Base-by-base conservation (phyloP, 2,888 invertebrate genomes). In the Cataglyphis livida region DNA sequence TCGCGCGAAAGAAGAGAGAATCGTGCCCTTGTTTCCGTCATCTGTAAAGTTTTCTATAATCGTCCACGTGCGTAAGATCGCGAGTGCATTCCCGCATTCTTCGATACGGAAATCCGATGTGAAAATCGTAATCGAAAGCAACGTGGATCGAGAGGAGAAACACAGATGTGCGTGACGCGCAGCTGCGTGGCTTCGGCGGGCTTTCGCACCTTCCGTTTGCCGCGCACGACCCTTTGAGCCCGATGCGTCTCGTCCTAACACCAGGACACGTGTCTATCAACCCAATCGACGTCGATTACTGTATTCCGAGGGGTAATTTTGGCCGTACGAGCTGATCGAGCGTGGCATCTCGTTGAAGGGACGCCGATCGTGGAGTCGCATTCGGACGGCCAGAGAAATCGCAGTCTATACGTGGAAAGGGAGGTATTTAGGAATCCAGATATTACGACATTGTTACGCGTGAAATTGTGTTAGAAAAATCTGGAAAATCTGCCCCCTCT, bases 71-170 rank as follows among this genome's bases (percentile, higher is more conserved):
- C n/a, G 44, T 10, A 15, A 3, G 32, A 0, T 0, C 3, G 32
- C 1, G 35, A 21, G 7, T 38, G 35, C n/a, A 28, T 51, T 12
- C 48, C 12, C 48, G n/a, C 38, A 21, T n/a, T 51, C 4, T 68
- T n/a, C 0, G 25, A 59, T 57, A 15, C 1, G 4, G 48, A 21
- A 1, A 1, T 54, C 6, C 5, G 4, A 59, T 41, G 21, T 25
- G 76, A 65, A 64, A 32, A 0, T 35, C 44, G 32, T 6, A 25
- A 66, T 15, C 44, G 44, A 21, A 9, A 12, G 62, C 35, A 25
- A n/a, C 41, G 57, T 35, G 68, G 82, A 83, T 75, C 78, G 84
- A 86, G 87, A 87, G 82, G 85, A 48, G 85, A 87, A 82, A 82
- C 59, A 65, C 2, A n/a, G 84, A 70, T 74, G 78, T 75, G 81